phyloP scores from a whole-genome alignment of 2,113 vertebrate genomes.

The Triplophysa tibetana region DNA sequence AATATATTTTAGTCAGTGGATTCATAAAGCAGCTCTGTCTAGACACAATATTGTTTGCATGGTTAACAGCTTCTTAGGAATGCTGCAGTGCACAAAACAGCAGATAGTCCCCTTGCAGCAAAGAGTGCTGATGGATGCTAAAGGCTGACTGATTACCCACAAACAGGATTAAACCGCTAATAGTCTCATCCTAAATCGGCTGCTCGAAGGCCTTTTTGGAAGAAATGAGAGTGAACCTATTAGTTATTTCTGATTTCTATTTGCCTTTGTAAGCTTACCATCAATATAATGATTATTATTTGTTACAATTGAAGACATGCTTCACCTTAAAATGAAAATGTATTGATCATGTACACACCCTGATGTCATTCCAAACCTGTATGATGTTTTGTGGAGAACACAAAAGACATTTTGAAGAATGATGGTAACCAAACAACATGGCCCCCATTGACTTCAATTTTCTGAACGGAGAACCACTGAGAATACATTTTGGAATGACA shows the following conservation, averaged over 20 bases:
- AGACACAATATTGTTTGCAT: neutral
- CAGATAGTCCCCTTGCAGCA: constrained; percentile 6
- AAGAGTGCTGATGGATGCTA: constrained; percentile 20
- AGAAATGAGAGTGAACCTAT: neutral
- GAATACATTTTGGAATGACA: too few relatives aligned
- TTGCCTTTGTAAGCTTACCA: neutral
- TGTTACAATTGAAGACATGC: neutral
- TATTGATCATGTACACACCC: too few relatives aligned
- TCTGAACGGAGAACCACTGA: too few relatives aligned
- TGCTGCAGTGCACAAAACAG: constrained; percentile 15
- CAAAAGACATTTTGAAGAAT: too few relatives aligned
- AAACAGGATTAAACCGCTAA: constrained; percentile 33
- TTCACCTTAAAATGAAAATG: too few relatives aligned
- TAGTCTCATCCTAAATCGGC: neutral
- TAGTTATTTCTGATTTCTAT: constrained; percentile 11
- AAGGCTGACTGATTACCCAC: constrained; percentile 24
- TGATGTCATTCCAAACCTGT: too few relatives aligned
- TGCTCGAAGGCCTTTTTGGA: neutral
- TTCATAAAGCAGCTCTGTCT: neutral
- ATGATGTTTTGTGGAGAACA: too few relatives aligned
- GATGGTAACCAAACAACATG: too few relatives aligned
- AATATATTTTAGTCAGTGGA: neutral
- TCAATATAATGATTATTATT: constrained; percentile 9
- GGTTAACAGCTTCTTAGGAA: neutral
- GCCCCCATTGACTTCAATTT: too few relatives aligned